A percentile compares a stretch with the other conserved stretches of the same genome.
phyloP scores from a whole-genome alignment of 2,113 vertebrate genomes.

The Ictalurus furcatus region DNA sequence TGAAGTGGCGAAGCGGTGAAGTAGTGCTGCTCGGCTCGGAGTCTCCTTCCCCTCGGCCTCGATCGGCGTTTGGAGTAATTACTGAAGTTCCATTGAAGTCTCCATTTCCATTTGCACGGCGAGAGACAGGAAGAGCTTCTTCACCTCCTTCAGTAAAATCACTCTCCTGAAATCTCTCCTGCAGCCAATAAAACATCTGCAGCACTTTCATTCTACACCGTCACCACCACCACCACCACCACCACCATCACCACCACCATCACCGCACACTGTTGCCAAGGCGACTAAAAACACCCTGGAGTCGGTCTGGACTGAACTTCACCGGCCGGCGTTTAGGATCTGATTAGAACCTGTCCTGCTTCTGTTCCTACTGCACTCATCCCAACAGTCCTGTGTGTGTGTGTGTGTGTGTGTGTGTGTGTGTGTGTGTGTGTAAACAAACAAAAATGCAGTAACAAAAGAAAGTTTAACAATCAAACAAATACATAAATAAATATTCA shows the following conservation, averaged over 20 bases:
- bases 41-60: slow-evolving; percentile 74
- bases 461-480: too few relatives aligned
- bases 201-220: slow-evolving; percentile 83
- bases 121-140: slow-evolving; percentile 69
- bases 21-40: slow-evolving; percentile 65
- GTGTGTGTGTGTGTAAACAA: not conserved
- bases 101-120: slow-evolving; percentile 72
- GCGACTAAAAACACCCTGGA: slow-evolving; percentile 65
- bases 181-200: slow-evolving; percentile 80
- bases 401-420: not conserved
- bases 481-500: too few relatives aligned
- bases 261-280: slow-evolving; percentile 71
- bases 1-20: slow-evolving; percentile 68
- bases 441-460: too few relatives aligned
- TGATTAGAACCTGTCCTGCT: not conserved
- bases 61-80: slow-evolving; percentile 89
- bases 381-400: not conserved
- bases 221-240: too few relatives aligned
- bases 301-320: not conserved
- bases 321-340: not conserved
- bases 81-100: slow-evolving; percentile 93
- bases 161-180: slow-evolving; percentile 70
- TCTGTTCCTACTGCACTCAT: not conserved
- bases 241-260: slow-evolving; percentile 40
- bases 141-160: slow-evolving; percentile 76